phyloP scores from a whole-genome alignment of 2,888 invertebrate species.

The Heteromyza rotundicornis region DNA sequence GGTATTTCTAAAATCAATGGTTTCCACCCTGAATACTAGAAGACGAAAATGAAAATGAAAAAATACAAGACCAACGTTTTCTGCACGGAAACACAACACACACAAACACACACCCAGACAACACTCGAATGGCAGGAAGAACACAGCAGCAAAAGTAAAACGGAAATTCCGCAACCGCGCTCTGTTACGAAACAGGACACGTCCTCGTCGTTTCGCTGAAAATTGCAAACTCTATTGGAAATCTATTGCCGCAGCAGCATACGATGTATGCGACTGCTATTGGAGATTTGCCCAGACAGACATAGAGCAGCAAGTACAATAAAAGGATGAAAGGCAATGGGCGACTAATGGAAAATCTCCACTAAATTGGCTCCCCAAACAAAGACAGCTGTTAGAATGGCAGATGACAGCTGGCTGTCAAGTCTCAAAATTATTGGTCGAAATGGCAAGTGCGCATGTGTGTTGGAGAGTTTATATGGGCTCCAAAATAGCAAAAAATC shows the following conservation, averaged over 20 bases:
- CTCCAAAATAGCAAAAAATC: too few relatives aligned
- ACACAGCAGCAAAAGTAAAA: background rate
- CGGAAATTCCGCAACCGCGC: background rate
- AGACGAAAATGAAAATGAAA: background rate
- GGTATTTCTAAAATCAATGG: background rate
- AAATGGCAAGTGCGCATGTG: too few relatives aligned
- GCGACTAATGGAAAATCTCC: background rate
- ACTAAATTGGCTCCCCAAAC: background rate
- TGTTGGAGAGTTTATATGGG: too few relatives aligned
- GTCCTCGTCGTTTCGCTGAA: background rate
- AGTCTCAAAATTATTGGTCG: too few relatives aligned
- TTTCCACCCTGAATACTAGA: background rate
- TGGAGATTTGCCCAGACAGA: background rate
- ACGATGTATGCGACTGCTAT: background rate
- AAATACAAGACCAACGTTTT: background rate
- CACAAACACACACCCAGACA: background rate
- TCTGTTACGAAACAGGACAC: too few relatives aligned
- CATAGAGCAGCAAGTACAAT: background rate
- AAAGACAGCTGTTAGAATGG: too few relatives aligned
- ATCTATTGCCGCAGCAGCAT: background rate
- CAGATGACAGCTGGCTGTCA: too few relatives aligned
- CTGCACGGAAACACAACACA: background rate
- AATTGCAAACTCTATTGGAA: background rate
- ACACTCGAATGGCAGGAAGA: too few relatives aligned
- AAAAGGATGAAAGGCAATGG: background rate